These are phyloP conservation scores for Alexandromys oeconomus DNA, from an alignment of 2,797 vertebrate species.

Conservation along the genomic window DNA sequence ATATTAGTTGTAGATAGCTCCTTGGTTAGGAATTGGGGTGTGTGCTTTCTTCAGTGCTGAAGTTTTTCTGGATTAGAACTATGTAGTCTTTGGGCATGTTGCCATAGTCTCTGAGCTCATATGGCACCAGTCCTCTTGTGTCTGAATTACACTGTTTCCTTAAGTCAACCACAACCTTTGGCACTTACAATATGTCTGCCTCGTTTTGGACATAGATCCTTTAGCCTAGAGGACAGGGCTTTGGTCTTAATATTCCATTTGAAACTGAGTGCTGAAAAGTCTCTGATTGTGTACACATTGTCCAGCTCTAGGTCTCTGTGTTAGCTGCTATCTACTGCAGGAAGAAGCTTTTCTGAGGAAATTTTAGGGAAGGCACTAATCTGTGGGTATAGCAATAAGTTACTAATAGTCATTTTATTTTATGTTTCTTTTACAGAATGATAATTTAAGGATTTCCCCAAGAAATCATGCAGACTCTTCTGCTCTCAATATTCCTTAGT, in stretches of 20 bases:
- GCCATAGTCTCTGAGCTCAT: not conserved
- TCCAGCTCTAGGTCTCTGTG: not conserved
- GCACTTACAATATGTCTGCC: not conserved
- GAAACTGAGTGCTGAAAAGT: not conserved
- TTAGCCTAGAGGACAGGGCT: not conserved
- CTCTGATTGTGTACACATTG: not conserved
- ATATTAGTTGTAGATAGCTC: not conserved
- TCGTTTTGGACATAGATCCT: not conserved
- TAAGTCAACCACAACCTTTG: not conserved
- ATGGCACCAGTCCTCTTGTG: not conserved
- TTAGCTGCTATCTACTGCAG: not conserved
- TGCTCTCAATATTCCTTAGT: not conserved
- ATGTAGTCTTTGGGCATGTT: not conserved
- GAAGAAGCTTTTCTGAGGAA: not conserved
- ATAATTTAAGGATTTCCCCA: not conserved
- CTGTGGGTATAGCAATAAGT: not conserved
- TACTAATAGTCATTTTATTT: not conserved
- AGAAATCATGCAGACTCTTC: not conserved
- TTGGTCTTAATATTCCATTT: not conserved
- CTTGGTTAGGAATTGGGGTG: not conserved
- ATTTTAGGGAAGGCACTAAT: not conserved
- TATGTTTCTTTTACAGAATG: not conserved
- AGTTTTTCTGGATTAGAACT: not conserved
- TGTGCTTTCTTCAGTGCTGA: not conserved
- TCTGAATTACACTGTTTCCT: not conserved